These are phyloP conservation scores for Ictalurus furcatus DNA, from an alignment of 2,113 vertebrate genomes.

Conservation along the genomic window DNA sequence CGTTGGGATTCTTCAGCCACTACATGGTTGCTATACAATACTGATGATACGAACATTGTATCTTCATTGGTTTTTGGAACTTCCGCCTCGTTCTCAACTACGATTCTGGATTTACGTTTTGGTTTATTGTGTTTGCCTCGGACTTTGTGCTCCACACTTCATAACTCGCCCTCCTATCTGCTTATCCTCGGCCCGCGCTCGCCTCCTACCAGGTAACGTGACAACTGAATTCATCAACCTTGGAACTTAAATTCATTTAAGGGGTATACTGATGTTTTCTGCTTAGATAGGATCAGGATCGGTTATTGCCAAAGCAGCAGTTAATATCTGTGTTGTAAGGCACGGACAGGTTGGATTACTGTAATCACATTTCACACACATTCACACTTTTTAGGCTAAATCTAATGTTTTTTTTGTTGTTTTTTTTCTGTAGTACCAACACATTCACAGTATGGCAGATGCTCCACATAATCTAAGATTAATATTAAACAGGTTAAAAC, in stretches of 20 bases:
- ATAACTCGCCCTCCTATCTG: no score
- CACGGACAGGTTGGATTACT: not conserved
- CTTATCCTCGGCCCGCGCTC: no score
- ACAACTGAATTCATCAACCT: not conserved
- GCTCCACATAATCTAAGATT: not conserved
- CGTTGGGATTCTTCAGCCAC: not conserved
- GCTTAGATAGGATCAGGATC: no score
- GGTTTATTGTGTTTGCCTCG: no score
- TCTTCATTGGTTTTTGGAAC: no score
- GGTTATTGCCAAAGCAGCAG: not conserved
- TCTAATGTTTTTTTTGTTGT: not conserved
- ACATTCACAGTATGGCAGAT: not conserved
- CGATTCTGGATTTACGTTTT: no score
- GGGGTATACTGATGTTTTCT: not conserved
- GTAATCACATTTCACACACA: not conserved
- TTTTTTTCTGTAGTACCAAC: not conserved
- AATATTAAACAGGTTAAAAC: not conserved
- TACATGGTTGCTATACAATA: not conserved
- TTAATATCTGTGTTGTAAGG: not conserved
- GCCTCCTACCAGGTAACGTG: no score
- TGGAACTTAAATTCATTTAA: not conserved
- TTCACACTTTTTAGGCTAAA: not conserved
- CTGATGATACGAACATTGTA: no score
- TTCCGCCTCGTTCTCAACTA: no score
- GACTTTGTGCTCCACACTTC: no score